Base-by-base conservation (phyloP, 2,888 invertebrate species). In the Drosophila recens region DNA sequence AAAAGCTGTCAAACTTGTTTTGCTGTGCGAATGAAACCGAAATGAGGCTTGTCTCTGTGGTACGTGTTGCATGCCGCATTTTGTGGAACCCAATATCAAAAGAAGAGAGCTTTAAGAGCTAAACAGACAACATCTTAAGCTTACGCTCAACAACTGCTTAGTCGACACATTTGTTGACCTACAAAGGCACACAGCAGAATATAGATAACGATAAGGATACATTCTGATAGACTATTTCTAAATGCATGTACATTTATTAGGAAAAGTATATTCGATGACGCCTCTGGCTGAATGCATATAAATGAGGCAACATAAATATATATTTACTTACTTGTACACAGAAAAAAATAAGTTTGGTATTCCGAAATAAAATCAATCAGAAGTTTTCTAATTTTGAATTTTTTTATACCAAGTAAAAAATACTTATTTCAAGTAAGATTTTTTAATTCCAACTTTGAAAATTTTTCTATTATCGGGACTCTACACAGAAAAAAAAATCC, bases 1-100 rank as follows among this genome's bases (percentile, higher is more conserved):
- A 59, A 64, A 70, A 65, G 87, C 72, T 82, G 85, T 69, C 82
- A 87, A 89, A 89, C 86, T 79, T 79, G 89, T 86, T 86, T 81
- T 53, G 36, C 27, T 67, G 57, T 42, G 70, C 23, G 65, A 86
- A 87, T 69, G 86, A 86, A 86, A 86, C 82, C 77, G 89, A 86
- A 86, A 89, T 84, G 76, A 79, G 84, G 78, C 81, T 59, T 75
- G 64, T 73, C 23, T 3, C 23, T 30, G 30, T 30, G 30, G 73
- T 75, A 82, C 74, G 58, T 79, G 85, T 84, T 89, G 89, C 85
- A 79, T 89, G 89, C 89, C 73, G 53, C 17, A 49, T 10, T 11
- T 74, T 57, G 78, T 69, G 73, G 75, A 84, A 87, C 64, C 54
- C 42, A 85, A 77, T 78, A 49, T 49, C 53, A 46, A 43, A 80